Percentiles rank a stretch among this genome's conserved stretches.
phyloP scores from a whole-genome alignment of 1,140 invertebrate genomes.

The Zaprionus camerounensis region DNA sequence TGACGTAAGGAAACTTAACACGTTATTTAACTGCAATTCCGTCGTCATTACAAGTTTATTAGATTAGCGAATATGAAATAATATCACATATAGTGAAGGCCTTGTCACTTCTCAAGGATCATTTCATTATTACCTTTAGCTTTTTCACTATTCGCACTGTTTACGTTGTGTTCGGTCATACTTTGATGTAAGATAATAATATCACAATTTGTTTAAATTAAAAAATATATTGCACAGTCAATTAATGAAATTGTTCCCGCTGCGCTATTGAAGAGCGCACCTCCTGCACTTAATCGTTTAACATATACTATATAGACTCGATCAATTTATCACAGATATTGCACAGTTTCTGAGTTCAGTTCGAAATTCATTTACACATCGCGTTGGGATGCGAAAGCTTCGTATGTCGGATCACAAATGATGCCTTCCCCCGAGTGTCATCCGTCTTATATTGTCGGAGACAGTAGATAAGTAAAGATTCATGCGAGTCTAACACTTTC shows the following conservation, averaged over 20 bases:
- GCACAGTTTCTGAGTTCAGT: constrained; percentile 20
- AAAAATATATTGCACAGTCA: constrained; percentile 23
- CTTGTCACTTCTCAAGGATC: background rate
- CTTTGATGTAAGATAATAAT: constrained; percentile 5
- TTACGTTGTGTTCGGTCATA: constrained; percentile 46
- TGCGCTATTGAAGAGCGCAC: constrained; percentile 11
- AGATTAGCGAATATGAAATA: background rate
- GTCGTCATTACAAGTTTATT: background rate
- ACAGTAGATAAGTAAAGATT: constrained; percentile 29
- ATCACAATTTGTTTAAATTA: constrained; percentile 37
- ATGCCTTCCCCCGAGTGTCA: constrained; percentile 13
- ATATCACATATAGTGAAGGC: background rate
- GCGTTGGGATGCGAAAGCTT: background rate
- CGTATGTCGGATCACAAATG: constrained; percentile 20
- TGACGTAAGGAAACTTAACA: background rate
- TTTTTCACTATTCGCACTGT: constrained; percentile 43
- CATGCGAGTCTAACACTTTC: constrained; percentile 24
- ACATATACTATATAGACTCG: constrained; percentile 14
- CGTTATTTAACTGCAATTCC: background rate
- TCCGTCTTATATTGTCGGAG: constrained; percentile 19
- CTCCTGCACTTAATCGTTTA: constrained; percentile 2
- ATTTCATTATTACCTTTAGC: constrained; percentile 45
- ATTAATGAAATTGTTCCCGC: constrained; percentile 23
- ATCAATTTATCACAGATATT: constrained; percentile 39
- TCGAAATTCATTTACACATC: constrained; percentile 6